Evolutionary conservation across 92 coral and sea anemone species (phyloP).

Genomic region (Montipora capitata): DNA sequence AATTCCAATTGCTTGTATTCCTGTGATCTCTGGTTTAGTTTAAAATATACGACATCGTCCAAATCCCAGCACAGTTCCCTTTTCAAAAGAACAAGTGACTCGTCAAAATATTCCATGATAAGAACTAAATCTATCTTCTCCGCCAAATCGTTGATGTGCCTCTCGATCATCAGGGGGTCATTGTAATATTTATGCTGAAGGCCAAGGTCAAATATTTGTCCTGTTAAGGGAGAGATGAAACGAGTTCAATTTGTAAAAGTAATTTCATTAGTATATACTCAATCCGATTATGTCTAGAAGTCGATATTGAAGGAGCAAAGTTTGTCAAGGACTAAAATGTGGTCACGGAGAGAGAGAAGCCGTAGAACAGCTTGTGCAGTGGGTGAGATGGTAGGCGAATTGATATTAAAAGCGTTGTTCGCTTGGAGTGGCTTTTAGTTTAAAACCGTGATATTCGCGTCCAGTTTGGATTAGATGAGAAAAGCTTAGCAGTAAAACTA

Average conservation of each 20-base stretch:
- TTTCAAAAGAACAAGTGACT: constrained; percentile 89
- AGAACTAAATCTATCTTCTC: constrained; percentile 85
- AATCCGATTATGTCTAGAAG: no score
- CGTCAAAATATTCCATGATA: constrained; percentile 90
- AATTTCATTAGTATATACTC: neutral
- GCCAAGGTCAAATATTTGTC: constrained; percentile 89
- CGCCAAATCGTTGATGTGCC: constrained; percentile 74
- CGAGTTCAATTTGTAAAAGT: neutral
- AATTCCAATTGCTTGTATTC: constrained; percentile 81
- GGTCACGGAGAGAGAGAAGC: no score
- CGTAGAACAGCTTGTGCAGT: no score
- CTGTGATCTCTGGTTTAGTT: constrained; percentile 67
- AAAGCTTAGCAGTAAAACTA: no score
- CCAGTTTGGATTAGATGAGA: no score
- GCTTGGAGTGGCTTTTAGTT: no score
- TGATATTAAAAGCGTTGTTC: no score
- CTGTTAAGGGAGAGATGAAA: constrained; percentile 44
- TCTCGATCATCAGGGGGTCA: constrained; percentile 56
- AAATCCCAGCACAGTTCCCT: constrained; percentile 91
- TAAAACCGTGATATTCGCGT: no score
- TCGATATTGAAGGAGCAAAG: no score
- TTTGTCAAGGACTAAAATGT: no score
- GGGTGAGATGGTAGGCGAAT: no score
- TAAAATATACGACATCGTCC: constrained; percentile 83
- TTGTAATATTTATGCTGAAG: constrained; percentile 76